Conservation (phyloP, 2,797 vertebrate genomes). For the Triplophysa yarkandensis region DNA sequence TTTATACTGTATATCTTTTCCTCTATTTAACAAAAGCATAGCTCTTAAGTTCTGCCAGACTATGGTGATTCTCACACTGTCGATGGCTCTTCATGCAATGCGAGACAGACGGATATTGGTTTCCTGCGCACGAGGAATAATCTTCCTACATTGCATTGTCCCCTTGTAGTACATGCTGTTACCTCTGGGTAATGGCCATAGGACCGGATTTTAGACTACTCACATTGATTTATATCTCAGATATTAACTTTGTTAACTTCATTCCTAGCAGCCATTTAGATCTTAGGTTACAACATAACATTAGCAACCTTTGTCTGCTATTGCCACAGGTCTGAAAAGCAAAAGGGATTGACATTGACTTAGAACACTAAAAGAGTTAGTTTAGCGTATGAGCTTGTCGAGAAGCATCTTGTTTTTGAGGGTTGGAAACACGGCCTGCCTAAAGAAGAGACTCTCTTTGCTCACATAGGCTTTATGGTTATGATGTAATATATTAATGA, state of each 20-base stretch:
- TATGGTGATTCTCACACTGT: background rate
- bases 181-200: conserved; percentile 41
- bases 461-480: conserved; percentile 30
- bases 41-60: background rate
- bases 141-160: conserved; percentile 1
- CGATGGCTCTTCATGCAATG: conserved; percentile 33
- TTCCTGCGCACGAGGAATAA: conserved; percentile 28
- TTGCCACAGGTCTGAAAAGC: conserved; percentile 30
- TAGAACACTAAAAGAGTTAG: background rate
- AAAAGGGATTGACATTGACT: background rate
- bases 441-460: conserved; percentile 24
- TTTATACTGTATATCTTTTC: background rate
- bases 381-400: background rate
- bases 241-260: conserved; percentile 34
- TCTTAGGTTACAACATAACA: conserved; percentile 24
- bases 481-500: conserved; percentile 51
- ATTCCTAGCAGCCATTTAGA: conserved; percentile 19
- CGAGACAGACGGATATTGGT: conserved; percentile 31
- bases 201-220: conserved; percentile 32
- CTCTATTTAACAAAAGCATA: conserved; percentile 18
- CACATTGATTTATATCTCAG: conserved; percentile 45
- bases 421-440: background rate
- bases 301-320: conserved; percentile 5
- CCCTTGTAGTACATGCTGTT: conserved; percentile 34
- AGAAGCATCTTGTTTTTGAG: background rate